Evolutionary conservation across 2,797 vertebrate genomes (phyloP).

Genomic region (Poecilia velifera): DNA sequence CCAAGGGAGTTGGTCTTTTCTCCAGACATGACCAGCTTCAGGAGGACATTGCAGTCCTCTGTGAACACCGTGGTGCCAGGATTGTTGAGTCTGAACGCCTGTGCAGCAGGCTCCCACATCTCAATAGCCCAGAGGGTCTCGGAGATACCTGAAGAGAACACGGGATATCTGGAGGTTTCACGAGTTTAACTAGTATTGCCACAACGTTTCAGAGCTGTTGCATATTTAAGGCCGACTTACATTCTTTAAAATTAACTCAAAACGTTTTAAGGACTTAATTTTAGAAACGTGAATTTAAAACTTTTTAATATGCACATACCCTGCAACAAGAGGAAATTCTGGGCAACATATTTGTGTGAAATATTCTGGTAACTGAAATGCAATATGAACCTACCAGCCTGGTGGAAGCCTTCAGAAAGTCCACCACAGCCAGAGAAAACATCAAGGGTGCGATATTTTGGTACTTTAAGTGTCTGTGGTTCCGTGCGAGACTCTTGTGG

Average conservation of each 20-base stretch:
- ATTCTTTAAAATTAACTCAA: too few species aligned
- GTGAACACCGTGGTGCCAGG: slow-evolving; percentile 93
- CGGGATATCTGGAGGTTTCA: too few species aligned
- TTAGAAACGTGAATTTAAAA: too few species aligned
- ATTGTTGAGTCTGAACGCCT: slow-evolving; percentile 96
- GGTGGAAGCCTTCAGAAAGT: slow-evolving; percentile 96
- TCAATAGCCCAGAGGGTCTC: slow-evolving; percentile 96
- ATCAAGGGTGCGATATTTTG: slow-evolving; percentile 90
- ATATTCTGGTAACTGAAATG: neutral
- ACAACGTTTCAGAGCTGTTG: too few species aligned
- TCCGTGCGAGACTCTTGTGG: slow-evolving; percentile 73
- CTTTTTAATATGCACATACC: too few species aligned
- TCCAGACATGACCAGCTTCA: slow-evolving; percentile 96
- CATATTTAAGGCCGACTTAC: too few species aligned
- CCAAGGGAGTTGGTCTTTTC: slow-evolving; percentile 90
- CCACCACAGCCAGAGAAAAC: slow-evolving; percentile 97
- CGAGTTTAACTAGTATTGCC: too few species aligned
- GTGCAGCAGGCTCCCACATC: slow-evolving; percentile 98
- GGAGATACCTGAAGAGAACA: slow-evolving; percentile 78
- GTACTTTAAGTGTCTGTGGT: slow-evolving; percentile 56
- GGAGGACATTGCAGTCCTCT: slow-evolving; percentile 93
- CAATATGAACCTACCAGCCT: slow-evolving; percentile 84
- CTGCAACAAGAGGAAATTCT: neutral
- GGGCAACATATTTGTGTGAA: neutral
- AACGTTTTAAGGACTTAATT: too few species aligned